These are phyloP conservation scores for Elephas maximus DNA, from an alignment of 2,113 vertebrate genomes.

Conservation along the genomic window DNA sequence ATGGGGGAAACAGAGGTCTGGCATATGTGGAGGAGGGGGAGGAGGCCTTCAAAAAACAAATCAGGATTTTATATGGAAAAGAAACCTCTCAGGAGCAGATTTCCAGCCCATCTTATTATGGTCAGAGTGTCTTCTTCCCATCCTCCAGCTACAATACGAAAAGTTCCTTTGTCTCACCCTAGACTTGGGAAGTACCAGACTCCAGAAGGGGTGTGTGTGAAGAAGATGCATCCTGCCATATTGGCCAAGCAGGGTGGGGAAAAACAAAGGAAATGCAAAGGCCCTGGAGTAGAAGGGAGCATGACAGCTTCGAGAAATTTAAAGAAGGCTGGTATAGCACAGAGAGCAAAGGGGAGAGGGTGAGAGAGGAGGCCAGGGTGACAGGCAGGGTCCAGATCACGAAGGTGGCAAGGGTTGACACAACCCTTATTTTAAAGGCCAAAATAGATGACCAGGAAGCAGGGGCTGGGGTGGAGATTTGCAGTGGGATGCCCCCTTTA, in stretches of 20 bases:
- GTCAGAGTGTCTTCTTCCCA: not conserved
- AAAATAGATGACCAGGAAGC: not conserved
- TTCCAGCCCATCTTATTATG: not conserved
- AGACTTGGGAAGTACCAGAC: not conserved
- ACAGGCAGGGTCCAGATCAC: no score
- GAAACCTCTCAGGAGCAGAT: not conserved
- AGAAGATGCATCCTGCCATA: not conserved
- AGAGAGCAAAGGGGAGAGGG: not conserved
- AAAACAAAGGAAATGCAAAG: not conserved
- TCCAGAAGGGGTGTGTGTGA: not conserved
- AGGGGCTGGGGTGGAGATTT: not conserved
- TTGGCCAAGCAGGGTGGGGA: not conserved
- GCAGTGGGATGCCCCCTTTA: not conserved
- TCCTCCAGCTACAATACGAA: not conserved
- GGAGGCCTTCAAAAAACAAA: not conserved
- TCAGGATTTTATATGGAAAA: not conserved
- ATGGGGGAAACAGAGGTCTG: not conserved
- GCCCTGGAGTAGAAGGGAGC: not conserved
- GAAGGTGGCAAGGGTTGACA: no score
- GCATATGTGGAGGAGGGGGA: not conserved
- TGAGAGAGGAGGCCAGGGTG: not conserved
- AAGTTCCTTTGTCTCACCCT: not conserved
- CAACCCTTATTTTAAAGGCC: not conserved
- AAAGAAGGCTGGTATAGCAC: not conserved
- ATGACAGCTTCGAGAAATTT: not conserved